Conservation (phyloP, 2,888 invertebrate genomes). For the Heliothis peltigera region DNA sequence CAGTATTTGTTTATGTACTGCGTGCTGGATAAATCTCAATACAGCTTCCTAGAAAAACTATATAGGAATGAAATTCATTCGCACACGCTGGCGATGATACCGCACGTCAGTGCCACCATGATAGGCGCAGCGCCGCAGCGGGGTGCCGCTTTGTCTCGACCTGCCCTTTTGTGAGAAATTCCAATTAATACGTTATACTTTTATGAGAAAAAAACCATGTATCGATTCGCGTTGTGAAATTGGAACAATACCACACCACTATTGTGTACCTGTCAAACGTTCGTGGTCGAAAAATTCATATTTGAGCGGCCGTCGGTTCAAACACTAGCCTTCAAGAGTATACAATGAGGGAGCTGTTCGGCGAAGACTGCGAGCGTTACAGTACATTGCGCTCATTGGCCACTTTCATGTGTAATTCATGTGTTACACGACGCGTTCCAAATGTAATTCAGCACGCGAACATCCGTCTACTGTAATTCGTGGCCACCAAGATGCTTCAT, state of each 20-base stretch:
- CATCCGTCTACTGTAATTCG: constrained; percentile 63
- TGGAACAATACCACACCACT: constrained; percentile 69
- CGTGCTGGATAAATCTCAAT: constrained; percentile 1
- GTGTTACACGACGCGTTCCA: constrained; percentile 79
- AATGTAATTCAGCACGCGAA: constrained; percentile 83
- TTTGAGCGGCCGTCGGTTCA: constrained; percentile 21
- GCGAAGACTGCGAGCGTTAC: constrained; percentile 68
- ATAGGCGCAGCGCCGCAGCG: constrained; percentile 59
- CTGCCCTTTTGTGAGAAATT: constrained; percentile 78
- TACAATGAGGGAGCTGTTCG: constrained; percentile 52
- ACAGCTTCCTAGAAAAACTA: constrained; percentile 49
- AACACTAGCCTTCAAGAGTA: constrained; percentile 25
- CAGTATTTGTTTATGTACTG: background rate
- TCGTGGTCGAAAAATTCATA: constrained; percentile 30
- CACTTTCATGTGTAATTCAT: constrained; percentile 86
- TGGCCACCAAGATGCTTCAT: constrained; percentile 49
- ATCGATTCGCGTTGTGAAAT: constrained; percentile 68
- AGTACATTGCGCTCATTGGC: constrained; percentile 80
- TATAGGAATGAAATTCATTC: constrained; percentile 65
- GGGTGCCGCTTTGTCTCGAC: constrained; percentile 70
- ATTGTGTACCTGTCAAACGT: constrained; percentile 62
- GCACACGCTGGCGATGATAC: constrained; percentile 64
- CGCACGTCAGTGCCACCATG: constrained; percentile 67
- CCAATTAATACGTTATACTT: constrained; percentile 80
- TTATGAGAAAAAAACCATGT: constrained; percentile 61